A percentile compares a stretch with the other conserved stretches of the same genome.
These are phyloP conservation scores for Arothron firmamentum DNA, from an alignment of 2,113 vertebrate species.

Conservation along the genomic window DNA sequence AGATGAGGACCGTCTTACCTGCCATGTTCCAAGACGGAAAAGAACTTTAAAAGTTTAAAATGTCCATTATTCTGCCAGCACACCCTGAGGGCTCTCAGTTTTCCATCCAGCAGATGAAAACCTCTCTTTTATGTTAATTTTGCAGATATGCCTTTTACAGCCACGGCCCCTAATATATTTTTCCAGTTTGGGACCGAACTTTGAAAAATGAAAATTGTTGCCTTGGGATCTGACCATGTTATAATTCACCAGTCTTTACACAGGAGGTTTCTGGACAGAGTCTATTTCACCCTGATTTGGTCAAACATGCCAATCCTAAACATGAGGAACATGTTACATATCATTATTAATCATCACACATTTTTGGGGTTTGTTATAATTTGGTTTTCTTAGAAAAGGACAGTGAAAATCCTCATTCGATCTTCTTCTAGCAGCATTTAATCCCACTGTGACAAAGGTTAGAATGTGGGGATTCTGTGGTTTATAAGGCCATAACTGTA, in stretches of 20 bases:
- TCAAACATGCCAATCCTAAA: not conserved
- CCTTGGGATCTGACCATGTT: constrained; percentile 41
- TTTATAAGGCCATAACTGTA: no score
- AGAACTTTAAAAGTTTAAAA: constrained; percentile 52
- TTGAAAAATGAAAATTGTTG: constrained; percentile 42
- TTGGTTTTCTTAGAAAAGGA: not conserved
- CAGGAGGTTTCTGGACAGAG: constrained; percentile 15
- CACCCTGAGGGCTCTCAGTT: constrained; percentile 47
- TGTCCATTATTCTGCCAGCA: constrained; percentile 58
- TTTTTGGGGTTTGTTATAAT: no score
- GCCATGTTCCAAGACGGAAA: constrained; percentile 24
- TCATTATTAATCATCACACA: not conserved
- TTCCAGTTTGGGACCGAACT: constrained; percentile 30
- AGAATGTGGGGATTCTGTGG: not conserved
- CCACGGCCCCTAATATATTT: constrained; percentile 44
- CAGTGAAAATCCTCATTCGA: no score
- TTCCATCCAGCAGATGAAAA: constrained; percentile 61
- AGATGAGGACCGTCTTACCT: constrained; percentile 16
- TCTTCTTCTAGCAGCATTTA: no score
- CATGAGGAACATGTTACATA: not conserved
- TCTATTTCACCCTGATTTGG: constrained; percentile 2
- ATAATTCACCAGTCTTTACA: constrained; percentile 27
- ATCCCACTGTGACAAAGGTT: not conserved
- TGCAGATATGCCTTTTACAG: constrained; percentile 48
- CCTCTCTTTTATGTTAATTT: constrained; percentile 68